These are phyloP conservation scores for Bambusicola thoracicus DNA, from an alignment of 2,113 vertebrate genomes.

Conservation along the genomic window DNA sequence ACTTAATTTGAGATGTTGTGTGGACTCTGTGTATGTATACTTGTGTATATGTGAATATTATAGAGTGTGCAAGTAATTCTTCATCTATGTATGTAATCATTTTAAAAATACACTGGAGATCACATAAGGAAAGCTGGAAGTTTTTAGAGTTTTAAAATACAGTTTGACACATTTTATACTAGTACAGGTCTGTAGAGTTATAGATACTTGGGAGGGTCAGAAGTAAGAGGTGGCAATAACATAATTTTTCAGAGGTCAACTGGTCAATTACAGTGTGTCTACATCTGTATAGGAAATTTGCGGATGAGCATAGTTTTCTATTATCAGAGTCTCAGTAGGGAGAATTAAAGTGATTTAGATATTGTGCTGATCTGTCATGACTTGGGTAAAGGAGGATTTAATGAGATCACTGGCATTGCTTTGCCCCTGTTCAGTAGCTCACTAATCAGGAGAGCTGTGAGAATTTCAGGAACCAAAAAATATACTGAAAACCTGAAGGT, in stretches of 20 bases:
- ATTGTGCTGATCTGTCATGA: conserved; percentile 16
- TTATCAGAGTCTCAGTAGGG: conserved; percentile 18
- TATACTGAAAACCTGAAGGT: not conserved
- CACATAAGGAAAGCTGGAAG: not conserved
- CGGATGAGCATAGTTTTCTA: conserved; percentile 7
- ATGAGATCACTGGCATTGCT: not conserved
- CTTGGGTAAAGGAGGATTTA: not conserved
- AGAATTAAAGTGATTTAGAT: conserved; percentile 33
- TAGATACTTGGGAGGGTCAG: not conserved
- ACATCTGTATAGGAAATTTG: not conserved
- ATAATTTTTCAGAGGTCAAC: not conserved
- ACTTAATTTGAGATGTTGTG: not conserved
- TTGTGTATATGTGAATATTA: not conserved
- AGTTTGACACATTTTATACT: not conserved
- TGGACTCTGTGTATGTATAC: not conserved
- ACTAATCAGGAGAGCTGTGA: not conserved
- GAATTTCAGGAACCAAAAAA: not conserved
- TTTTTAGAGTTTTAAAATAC: not conserved
- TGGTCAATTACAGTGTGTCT: not conserved
- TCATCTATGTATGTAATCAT: rapidly evolving
- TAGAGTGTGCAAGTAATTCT: not conserved
- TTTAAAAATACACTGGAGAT: not conserved
- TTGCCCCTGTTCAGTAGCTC: not conserved
- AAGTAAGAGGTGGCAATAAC: not conserved
- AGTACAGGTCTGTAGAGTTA: not conserved